Percentiles rank a stretch among this genome's conserved stretches.
Conservation (phyloP, 2,888 invertebrate species). For the Morpho deidamia region DNA sequence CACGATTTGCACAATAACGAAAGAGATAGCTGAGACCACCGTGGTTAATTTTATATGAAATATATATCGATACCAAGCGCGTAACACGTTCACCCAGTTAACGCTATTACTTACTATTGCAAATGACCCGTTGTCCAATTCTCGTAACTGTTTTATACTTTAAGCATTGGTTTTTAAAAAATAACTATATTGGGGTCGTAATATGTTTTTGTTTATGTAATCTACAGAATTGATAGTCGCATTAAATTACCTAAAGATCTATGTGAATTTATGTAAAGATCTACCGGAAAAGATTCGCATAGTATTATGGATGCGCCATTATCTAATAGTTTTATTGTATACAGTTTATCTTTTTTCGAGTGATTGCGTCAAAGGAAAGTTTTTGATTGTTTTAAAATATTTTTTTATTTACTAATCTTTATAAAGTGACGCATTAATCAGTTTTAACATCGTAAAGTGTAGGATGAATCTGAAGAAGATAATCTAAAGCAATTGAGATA, state of each 20-base stretch:
- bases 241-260: no score
- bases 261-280: no score
- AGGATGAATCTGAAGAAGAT: no score
- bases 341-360: not conserved
- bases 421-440: no score
- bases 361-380: no score
- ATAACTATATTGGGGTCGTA: no score
- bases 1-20: not conserved
- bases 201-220: no score
- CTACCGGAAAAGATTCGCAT: not conserved
- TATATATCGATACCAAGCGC: slow-evolving; percentile 25
- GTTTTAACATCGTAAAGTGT: no score
- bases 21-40: slow-evolving; percentile 7
- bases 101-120: slow-evolving; percentile 22
- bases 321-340: not conserved
- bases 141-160: slow-evolving; percentile 24
- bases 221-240: no score
- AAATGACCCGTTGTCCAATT: slow-evolving; percentile 24
- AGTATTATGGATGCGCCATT: not conserved
- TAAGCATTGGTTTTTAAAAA: not conserved
- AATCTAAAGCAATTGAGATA: no score
- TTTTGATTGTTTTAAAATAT: no score
- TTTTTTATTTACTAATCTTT: no score
- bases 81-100: slow-evolving; percentile 37
- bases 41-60: slow-evolving; percentile 18